Base-by-base conservation (phyloP, 2,797 vertebrate genomes). In the Leontopithecus rosalia region DNA sequence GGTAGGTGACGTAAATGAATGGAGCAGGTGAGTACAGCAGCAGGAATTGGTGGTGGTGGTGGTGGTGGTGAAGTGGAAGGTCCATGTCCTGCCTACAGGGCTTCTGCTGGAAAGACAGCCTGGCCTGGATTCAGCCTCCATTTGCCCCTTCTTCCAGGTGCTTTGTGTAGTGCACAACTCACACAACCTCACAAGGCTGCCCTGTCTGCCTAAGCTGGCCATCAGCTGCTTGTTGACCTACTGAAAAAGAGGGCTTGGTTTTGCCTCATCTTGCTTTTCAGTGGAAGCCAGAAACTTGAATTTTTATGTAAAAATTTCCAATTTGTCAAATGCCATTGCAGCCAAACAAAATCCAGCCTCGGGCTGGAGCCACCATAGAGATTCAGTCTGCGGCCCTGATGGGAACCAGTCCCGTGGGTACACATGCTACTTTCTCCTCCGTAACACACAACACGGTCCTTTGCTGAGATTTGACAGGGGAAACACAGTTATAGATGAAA, bases 1-100 rank as follows among this genome's bases (percentile, higher is more conserved):
- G 39, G 41, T 4, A 33, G 67, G 10, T 13, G 13, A 46, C 1
- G 3, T 3, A 24, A 20, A 7, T 28, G 52, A 46, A 14, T 0
- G 2, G 52, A 50, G 30, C 33, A 48, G 17, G 36, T 2, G 4
- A 41, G 33, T 22, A 17, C 77, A 50, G 55, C 12, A 50, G 75
- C 41, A 67, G 57, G 67, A 22, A 12, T 20, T 61, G 28, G 43
- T 46, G 9, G 5, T 4, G 75, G 15, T 46, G 75, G 15, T 46
- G 84, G n/a, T 64, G 58, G 28, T 15, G 15, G 20, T 30, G 55
- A 57, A 8, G 55, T 2, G 1, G 76, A 46, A 85, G 92, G 28
- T n/a, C 58, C 58, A 30, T 46, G 8, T 41, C 55, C 86, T 86
- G 43, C 58, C 76, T 43, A 4, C 6, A 10, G 19, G 61, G 50